Evolutionary conservation across 2,797 vertebrate genomes (phyloP).

Genomic region (Schizopygopsis pylzovi): DNA sequence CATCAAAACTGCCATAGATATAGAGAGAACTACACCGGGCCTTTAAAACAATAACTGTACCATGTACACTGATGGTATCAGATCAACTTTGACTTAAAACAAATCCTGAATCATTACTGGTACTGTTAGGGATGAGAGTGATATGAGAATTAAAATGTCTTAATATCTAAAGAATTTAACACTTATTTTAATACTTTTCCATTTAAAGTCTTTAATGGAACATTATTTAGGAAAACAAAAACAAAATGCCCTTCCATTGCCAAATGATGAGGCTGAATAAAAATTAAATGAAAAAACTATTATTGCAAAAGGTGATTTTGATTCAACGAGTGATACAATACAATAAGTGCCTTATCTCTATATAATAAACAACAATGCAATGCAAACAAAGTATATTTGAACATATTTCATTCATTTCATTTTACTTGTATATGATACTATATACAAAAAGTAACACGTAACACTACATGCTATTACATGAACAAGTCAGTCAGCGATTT

Average conservation of each 20-base stretch:
- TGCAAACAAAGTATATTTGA: background rate
- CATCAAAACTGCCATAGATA: constrained; percentile 4
- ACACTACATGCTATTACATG: no score
- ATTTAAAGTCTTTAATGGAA: background rate
- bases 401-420: background rate
- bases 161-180: background rate
- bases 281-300: background rate
- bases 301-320: background rate
- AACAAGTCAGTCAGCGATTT: background rate
- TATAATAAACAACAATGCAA: background rate
- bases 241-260: background rate
- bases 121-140: background rate
- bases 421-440: background rate
- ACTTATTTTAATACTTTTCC: background rate
- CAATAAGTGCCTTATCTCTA: background rate
- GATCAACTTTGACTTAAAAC: background rate
- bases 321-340: background rate
- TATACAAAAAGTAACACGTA: background rate
- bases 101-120: background rate
- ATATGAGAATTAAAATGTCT: background rate
- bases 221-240: no score
- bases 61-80: background rate
- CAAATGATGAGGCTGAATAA: background rate
- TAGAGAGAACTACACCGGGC: background rate
- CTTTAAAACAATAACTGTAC: no score